Base-by-base conservation (phyloP, 2,113 vertebrate genomes). In the Cochlearius cochlearius region DNA sequence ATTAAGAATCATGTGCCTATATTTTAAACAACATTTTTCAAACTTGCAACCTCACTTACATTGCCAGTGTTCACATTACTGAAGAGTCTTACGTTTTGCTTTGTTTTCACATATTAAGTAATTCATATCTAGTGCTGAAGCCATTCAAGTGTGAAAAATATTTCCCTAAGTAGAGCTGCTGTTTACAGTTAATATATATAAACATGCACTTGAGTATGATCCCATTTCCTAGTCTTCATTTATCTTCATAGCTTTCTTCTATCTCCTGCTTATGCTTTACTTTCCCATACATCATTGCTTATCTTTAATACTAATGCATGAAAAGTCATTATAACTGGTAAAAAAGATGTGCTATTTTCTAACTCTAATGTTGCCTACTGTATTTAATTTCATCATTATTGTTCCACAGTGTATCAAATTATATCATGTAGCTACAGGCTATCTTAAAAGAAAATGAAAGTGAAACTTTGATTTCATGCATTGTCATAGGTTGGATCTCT, bases 1-100 rank as follows among this genome's bases (percentile, higher is more conserved):
- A 77, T 91, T 97, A 76, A 94, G 88, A 96, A 96, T 96, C 95
- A 90, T 13, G 96, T 92, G 98, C 98, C 98, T 98, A 90, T 98
- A 97, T 92, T 97, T 96, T 96, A 91, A 76, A 85, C 19, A 84
- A 77, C 78, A 45, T 92, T 92, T 80, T 93, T 79, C 80, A 82
- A 72, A 87, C 53, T 59, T 86, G 36, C 68, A 94, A 84, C 90
- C 79, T 94, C 94, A 85, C 59, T 92, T 77, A 81, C 29, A 56
- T 97, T 93, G 59, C 79, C 85, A 96, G n/a, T 90, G 71, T 92
- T 94, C 88, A 75, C 17, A 14, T 88, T 89, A 83, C 21, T 77
- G 81, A 95, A 82, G 50, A 72, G 52, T 89, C 72, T 76, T 81
- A 76, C 10, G 47, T 90, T 55, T 82, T 78, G 50, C 71, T 90